phyloP scores from a whole-genome alignment of 2,113 vertebrate species.

The Paraplagusia blochii region DNA sequence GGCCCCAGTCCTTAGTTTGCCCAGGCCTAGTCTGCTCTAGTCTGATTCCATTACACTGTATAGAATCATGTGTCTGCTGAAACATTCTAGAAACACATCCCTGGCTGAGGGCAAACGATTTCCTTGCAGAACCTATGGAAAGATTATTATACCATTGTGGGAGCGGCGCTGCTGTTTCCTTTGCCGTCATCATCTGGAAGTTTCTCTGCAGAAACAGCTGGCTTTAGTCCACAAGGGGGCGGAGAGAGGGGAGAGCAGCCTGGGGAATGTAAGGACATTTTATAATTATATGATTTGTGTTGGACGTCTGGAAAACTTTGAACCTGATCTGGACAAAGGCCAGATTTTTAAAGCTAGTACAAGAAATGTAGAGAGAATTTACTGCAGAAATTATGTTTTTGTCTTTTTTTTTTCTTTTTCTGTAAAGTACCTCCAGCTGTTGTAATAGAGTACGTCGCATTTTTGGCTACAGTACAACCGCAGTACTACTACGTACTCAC shows the following conservation, averaged over 20 bases:
- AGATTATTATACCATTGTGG: slow-evolving; percentile 33
- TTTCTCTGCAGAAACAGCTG: slow-evolving; percentile 47
- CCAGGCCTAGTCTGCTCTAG: too few relatives aligned
- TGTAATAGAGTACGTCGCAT: not conserved
- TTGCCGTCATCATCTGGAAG: slow-evolving; percentile 41
- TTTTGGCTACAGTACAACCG: not conserved
- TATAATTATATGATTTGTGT: slow-evolving; percentile 38
- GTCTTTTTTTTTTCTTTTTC: not conserved
- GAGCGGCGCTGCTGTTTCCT: slow-evolving; percentile 27
- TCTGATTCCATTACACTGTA: too few relatives aligned
- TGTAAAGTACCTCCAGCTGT: not conserved
- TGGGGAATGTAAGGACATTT: slow-evolving; percentile 40
- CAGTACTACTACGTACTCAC: not conserved
- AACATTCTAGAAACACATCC: not conserved
- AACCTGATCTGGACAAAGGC: slow-evolving; percentile 14
- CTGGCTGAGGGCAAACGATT: not conserved
- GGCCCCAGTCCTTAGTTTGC: too few relatives aligned
- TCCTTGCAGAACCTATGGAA: slow-evolving; percentile 25
- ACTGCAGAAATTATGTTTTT: not conserved
- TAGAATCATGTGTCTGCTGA: too few relatives aligned
- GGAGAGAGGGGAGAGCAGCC: slow-evolving; percentile 26
- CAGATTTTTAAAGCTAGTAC: not conserved
- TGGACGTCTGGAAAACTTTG: slow-evolving; percentile 15
- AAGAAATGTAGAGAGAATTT: not conserved
- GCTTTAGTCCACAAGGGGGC: slow-evolving; percentile 34